Evolutionary conservation across 2,888 invertebrate genomes (phyloP).

Genomic region (Eilema caniola): DNA sequence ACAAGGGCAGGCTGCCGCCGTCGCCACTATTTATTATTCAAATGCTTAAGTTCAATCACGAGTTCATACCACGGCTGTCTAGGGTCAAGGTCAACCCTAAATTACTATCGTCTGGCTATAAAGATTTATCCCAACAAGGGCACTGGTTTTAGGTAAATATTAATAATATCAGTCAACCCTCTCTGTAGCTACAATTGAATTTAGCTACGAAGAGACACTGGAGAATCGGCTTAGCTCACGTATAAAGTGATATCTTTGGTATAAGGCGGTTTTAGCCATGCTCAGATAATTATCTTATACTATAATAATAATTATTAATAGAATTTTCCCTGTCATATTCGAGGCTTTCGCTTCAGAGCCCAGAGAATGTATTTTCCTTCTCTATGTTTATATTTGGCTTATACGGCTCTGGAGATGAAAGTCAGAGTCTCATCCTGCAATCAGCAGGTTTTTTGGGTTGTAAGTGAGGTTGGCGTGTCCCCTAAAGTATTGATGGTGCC

Average conservation of each 20-base stretch:
- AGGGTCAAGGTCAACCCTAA: conserved; percentile 47
- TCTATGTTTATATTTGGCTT: too few species aligned
- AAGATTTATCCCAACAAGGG: conserved; percentile 40
- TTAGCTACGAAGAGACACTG: conserved; percentile 31
- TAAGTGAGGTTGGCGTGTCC: too few species aligned
- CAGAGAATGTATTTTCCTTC: too few species aligned
- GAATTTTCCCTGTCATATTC: neutral
- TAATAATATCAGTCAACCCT: conserved; percentile 14
- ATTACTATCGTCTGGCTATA: conserved; percentile 39
- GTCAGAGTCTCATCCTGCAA: too few species aligned
- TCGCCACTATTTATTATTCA: conserved; percentile 61
- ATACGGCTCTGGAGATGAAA: too few species aligned
- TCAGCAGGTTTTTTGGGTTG: too few species aligned
- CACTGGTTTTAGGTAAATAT: conserved; percentile 26
- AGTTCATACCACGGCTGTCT: conserved; percentile 39
- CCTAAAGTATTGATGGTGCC: too few species aligned
- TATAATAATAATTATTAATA: neutral
- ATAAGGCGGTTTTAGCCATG: neutral
- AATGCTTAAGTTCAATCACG: conserved; percentile 57
- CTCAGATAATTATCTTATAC: neutral
- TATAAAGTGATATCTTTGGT: conserved; percentile 26
- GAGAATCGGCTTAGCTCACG: conserved; percentile 31
- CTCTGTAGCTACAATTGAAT: conserved; percentile 44
- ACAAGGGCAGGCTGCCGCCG: conserved; percentile 49
- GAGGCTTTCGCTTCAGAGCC: neutral